A percentile compares a stretch with the other conserved stretches of the same genome.
phyloP scores from a whole-genome alignment of 2,888 invertebrate genomes.

The Unio delphinus region DNA sequence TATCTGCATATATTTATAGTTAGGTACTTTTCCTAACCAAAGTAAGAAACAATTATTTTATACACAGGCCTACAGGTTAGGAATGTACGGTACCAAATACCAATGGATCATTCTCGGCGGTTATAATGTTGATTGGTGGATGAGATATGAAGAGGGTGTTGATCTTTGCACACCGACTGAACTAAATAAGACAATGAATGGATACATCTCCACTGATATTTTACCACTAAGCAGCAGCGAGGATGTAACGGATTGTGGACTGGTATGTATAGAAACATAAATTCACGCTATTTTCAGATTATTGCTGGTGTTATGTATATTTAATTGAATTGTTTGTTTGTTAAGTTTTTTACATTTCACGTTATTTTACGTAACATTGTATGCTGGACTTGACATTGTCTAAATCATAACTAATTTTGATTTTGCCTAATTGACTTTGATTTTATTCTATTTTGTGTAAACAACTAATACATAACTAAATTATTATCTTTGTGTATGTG shows the following conservation, averaged over 20 bases:
- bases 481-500: too few species aligned
- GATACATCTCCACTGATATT: constrained; percentile 83
- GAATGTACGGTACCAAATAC: constrained; percentile 91
- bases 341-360: too few species aligned
- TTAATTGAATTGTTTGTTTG: too few species aligned
- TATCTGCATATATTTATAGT: background rate
- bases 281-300: background rate
- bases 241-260: constrained; percentile 50
- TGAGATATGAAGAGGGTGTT: constrained; percentile 65
- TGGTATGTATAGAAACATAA: constrained; percentile 36
- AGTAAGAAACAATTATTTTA: background rate
- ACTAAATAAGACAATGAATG: constrained; percentile 83
- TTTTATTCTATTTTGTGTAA: too few species aligned
- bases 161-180: constrained; percentile 77
- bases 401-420: too few species aligned
- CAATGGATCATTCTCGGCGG: constrained; percentile 84
- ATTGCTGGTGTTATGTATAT: too few species aligned
- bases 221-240: constrained; percentile 57
- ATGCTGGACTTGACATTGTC: too few species aligned
- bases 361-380: too few species aligned
- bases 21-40: background rate
- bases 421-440: too few species aligned
- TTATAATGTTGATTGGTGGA: constrained; percentile 72
- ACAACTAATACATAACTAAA: too few species aligned
- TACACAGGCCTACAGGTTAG: constrained; percentile 82